Conservation (phyloP, 2,888 invertebrate species). For the Nomada fabriciana region DNA sequence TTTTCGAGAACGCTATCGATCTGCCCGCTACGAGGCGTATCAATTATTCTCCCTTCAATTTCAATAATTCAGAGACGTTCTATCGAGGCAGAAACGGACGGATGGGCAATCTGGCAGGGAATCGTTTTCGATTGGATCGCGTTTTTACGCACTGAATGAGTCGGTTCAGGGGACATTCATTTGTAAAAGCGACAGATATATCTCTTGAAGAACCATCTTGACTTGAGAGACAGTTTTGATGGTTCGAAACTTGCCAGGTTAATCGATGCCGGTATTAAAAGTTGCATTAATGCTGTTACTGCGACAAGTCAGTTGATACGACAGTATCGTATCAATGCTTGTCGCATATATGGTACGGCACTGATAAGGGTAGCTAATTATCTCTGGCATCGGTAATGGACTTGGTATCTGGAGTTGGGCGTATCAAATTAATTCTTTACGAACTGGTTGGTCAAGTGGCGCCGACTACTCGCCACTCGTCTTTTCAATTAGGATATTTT, state of each 20-base stretch:
- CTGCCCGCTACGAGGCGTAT: constrained; percentile 44
- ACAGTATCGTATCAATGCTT: constrained; percentile 46
- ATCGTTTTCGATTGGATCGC: constrained; percentile 1
- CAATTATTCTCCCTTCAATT: constrained; percentile 59
- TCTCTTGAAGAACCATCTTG: too few relatives aligned
- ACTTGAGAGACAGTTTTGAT: too few relatives aligned
- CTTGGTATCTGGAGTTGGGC: constrained; percentile 13
- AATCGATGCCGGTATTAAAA: constrained; percentile 9
- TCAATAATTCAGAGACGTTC: constrained; percentile 61
- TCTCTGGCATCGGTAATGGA: constrained; percentile 27
- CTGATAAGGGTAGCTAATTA: constrained; percentile 29
- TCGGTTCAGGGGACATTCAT: not conserved
- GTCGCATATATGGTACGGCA: constrained; percentile 16
- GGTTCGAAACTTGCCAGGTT: too few relatives aligned
- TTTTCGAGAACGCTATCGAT: constrained; percentile 69
- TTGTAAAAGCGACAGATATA: not conserved
- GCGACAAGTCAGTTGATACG: constrained; percentile 22
- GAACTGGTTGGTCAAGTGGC: constrained; percentile 17
- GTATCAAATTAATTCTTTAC: constrained; percentile 35
- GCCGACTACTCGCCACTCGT: not conserved
- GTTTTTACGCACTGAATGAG: not conserved
- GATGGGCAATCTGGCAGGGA: constrained; percentile 19
- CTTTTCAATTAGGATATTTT: not conserved
- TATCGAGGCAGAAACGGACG: constrained; percentile 1
- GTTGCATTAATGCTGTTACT: constrained; percentile 32